Base-by-base conservation (phyloP, 2,888 invertebrate species). In the Dynastes maya region DNA sequence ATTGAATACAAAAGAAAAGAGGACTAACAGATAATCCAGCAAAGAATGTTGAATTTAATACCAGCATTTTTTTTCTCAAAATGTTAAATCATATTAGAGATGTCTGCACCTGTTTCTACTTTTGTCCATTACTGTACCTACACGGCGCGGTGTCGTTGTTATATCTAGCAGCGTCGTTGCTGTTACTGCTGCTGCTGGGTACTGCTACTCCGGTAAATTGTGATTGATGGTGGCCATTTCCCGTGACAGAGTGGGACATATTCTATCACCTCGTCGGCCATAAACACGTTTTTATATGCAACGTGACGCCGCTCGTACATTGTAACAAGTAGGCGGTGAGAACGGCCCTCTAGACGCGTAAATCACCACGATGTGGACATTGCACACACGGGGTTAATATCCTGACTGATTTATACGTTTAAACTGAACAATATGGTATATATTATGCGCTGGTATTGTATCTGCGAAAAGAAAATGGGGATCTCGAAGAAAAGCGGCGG, bases 381-480 rank as follows among this genome's bases (percentile, higher is more conserved):
- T 87, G 86, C 86, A 88, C 87, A 86, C 88, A 84, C 87, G 87
- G 87, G 88, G 88, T 88, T 88, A 88, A 88, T 88, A 88, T 87
- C 86, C 86, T 85, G 84, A 85, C 85, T 87, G 87, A 88, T 88
- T 87, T 88, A 88, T 86, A 82, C 81, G 71, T 63, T 67, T 65
- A 67, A 71, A 55, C 51, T 71, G 72, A 77, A 79, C 79, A 79
- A 79, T 79, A 68, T 76, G 65, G 55, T 77, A 72, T 78, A 65
- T 78, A 71, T 78, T 61, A 58, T 61, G 58, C 27, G 58, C 40
- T 16, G 13, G 61, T 61, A 49, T 27, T 5, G 40, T 72, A 29
- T 16, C 1, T 45, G 72, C 40, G 40, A 58, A 72, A 72, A 72
- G 72, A 72, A 72, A 72, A 58, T 71, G 58, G 27, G 65, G 11